Conservation (phyloP, 2,888 invertebrate genomes). For the Acrocera orbiculus region DNA sequence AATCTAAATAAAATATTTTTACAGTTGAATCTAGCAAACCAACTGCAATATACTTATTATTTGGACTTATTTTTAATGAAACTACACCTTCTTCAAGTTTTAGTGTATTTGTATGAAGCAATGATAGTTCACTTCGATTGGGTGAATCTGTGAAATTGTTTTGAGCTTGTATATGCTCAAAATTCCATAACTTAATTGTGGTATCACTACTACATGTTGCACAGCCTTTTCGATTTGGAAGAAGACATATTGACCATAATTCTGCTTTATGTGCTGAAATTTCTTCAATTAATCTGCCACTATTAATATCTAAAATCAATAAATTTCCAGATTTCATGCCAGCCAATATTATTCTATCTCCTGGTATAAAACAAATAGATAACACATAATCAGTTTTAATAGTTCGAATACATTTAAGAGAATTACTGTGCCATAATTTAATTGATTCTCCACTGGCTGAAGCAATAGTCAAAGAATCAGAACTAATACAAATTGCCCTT, state of each 20-base stretch:
- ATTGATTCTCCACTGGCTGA: conserved; percentile 75
- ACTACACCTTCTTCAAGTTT: conserved; percentile 77
- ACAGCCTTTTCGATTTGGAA: conserved; percentile 70
- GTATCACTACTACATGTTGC: conserved; percentile 77
- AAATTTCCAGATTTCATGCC: conserved; percentile 73
- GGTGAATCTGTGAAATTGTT: conserved; percentile 27
- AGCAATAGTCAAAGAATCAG: conserved; percentile 72
- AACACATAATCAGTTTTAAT: conserved; percentile 49
- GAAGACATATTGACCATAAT: conserved; percentile 57
- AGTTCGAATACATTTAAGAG: conserved; percentile 51
- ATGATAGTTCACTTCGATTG: conserved; percentile 45
- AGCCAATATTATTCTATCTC: conserved; percentile 73
- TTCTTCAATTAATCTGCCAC: conserved; percentile 63
- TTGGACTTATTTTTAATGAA: conserved; percentile 65
- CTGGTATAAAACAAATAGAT: conserved; percentile 63
- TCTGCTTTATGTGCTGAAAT: conserved; percentile 69
- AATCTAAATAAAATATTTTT: conserved; percentile 86
- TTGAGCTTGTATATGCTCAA: conserved; percentile 60
- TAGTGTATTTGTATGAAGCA: conserved; percentile 63
- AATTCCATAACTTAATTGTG: conserved; percentile 86
- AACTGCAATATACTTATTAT: conserved; percentile 74
- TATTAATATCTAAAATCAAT: conserved; percentile 67
- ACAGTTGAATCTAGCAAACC: conserved; percentile 85
- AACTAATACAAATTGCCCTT: conserved; percentile 71
- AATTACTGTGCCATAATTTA: conserved; percentile 79